Evolutionary conservation across 2,888 invertebrate genomes (phyloP).

Genomic region (Halictus ligatus): DNA sequence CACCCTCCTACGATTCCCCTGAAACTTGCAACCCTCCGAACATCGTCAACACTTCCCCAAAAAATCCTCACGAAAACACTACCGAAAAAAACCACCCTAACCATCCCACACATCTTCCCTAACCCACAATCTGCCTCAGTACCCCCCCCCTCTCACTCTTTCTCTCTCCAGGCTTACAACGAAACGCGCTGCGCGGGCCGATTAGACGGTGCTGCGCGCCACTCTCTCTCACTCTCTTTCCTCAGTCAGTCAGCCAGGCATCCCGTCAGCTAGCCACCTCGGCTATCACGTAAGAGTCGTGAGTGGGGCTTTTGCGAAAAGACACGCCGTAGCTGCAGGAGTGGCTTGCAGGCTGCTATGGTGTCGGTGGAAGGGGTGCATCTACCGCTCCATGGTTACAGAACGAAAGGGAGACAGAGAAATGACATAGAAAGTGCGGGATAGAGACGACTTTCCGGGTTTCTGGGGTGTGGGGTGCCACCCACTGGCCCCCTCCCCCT

Average conservation of each 20-base stretch:
- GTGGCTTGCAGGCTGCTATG: conserved; percentile 55
- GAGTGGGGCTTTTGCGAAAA: conserved; percentile 69
- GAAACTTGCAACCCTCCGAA: background rate
- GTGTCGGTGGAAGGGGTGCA: conserved; percentile 5
- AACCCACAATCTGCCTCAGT: background rate
- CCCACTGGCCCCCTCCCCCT: background rate
- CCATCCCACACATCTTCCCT: background rate
- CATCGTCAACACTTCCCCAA: background rate
- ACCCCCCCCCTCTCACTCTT: background rate
- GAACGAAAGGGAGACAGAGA: conserved; percentile 44
- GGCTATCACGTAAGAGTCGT: conserved; percentile 63
- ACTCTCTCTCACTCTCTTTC: background rate
- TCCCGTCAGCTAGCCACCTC: conserved; percentile 59
- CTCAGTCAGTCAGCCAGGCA: conserved; percentile 65
- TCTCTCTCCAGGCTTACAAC: conserved; percentile 9
- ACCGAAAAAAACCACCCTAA: background rate
- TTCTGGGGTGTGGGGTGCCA: background rate
- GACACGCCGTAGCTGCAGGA: conserved; percentile 67
- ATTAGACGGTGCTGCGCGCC: conserved; percentile 67
- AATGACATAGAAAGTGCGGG: background rate
- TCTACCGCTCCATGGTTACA: conserved; percentile 30
- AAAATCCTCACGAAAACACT: background rate
- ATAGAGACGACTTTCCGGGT: conserved; percentile 14
- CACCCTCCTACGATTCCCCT: background rate
- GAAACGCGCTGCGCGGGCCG: conserved; percentile 68